Conservation (phyloP, 2,113 vertebrate genomes). For the Glaucomys volans region DNA sequence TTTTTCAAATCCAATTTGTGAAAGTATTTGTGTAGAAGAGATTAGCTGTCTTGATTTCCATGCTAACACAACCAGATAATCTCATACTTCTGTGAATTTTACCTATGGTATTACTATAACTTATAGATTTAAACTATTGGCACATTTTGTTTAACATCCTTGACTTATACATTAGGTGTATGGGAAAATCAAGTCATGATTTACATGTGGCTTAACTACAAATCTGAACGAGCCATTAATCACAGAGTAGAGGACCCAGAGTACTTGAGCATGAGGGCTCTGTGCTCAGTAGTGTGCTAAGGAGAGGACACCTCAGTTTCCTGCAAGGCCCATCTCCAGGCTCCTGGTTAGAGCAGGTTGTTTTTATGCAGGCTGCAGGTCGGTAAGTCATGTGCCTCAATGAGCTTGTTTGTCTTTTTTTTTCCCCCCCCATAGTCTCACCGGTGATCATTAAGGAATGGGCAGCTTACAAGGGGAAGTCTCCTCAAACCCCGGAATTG, state of each 20-base stretch:
- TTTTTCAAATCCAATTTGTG: conserved; percentile 33
- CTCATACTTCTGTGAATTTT: conserved; percentile 9
- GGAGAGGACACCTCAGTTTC: neutral
- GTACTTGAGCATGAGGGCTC: neutral
- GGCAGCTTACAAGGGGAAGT: conserved; percentile 98
- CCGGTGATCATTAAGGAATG: conserved; percentile 97
- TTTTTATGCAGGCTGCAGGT: neutral
- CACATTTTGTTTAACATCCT: neutral
- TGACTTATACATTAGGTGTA: neutral
- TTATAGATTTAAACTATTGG: conserved; percentile 11
- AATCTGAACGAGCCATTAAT: neutral
- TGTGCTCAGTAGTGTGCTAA: neutral
- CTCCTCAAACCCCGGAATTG: conserved; percentile 96
- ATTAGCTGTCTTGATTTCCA: conserved; percentile 10
- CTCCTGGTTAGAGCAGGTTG: neutral
- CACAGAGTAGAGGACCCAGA: neutral
- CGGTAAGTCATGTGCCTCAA: neutral
- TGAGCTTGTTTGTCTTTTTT: conserved; percentile 51
- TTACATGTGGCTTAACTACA: neutral
- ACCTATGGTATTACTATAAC: neutral
- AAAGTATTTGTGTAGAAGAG: neutral
- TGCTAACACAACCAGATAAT: conserved; percentile 13
- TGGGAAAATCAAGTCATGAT: conserved; percentile 25
- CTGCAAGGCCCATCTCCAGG: neutral
- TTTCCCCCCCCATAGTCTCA: conserved; percentile 88